Conservation (phyloP, 2,113 vertebrate genomes). For the Coryphaenoides rupestris region DNA sequence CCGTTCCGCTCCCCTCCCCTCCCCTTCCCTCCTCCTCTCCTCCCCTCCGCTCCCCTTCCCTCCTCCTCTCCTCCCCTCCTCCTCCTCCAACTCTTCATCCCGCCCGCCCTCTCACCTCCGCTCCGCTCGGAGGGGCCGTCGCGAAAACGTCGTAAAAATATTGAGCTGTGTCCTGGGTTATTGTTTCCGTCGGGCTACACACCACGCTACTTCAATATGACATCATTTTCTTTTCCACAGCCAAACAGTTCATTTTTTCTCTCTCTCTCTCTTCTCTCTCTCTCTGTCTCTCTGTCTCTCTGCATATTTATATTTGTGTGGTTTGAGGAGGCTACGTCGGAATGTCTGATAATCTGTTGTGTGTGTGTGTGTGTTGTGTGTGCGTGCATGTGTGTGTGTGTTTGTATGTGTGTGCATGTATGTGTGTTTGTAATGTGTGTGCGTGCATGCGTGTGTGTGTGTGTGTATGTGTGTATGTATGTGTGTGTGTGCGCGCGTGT, state of each 20-base stretch:
- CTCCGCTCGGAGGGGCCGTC: conserved; percentile 36
- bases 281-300: conserved; percentile 24
- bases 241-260: conserved; percentile 20
- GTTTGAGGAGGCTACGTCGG: conserved; percentile 53
- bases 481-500: conserved; percentile 22
- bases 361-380: conserved; percentile 45
- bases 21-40: background rate
- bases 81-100: background rate
- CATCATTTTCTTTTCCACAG: conserved; percentile 57
- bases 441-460: conserved; percentile 33
- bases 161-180: conserved; percentile 51
- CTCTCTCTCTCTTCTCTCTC: no score
- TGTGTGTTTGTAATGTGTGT: no score
- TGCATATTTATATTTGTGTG: conserved; percentile 64
- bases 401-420: conserved; percentile 44
- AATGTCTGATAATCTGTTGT: conserved; percentile 53
- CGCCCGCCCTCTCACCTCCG: background rate
- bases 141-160: conserved; percentile 53
- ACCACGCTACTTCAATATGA: conserved; percentile 52
- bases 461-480: conserved; percentile 38
- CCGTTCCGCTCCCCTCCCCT: conserved; percentile 31
- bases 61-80: conserved; percentile 18
- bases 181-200: conserved; percentile 45
- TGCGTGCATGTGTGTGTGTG: conserved; percentile 19
- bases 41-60: background rate